Conservation (phyloP, 2,113 vertebrate genomes). For the Podocnemis expansa region DNA sequence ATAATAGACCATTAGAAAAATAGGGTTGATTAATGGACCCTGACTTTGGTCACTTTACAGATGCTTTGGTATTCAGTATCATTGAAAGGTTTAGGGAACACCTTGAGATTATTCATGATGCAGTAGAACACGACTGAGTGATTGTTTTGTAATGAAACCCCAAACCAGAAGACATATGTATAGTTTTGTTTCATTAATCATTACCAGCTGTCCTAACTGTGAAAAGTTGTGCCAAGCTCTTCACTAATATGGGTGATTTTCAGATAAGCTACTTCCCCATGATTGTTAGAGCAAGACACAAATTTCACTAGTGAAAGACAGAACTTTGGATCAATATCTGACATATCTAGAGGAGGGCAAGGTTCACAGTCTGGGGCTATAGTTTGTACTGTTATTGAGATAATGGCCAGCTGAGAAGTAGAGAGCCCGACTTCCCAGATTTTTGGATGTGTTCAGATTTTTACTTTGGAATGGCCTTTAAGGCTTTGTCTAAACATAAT, state of each 20-base stretch:
- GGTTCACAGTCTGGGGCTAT: background rate
- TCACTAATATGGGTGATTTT: background rate
- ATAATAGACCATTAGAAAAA: background rate
- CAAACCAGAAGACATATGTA: background rate
- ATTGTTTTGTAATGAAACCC: background rate
- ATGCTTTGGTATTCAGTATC: background rate
- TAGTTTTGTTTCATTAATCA: slow-evolving; percentile 10
- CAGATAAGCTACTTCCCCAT: background rate
- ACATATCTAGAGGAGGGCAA: background rate
- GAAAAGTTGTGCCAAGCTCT: background rate
- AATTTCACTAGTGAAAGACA: background rate
- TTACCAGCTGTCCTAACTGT: background rate
- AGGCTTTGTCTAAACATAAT: background rate
- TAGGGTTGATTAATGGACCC: slow-evolving; percentile 10
- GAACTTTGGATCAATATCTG: background rate
- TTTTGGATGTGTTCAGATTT: background rate
- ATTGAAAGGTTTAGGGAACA: background rate
- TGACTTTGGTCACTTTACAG: background rate
- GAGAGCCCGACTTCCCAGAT: background rate
- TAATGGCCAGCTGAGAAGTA: background rate
- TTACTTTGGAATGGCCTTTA: background rate
- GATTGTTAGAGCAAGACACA: background rate
- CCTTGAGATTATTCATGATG: background rate
- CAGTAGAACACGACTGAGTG: background rate
- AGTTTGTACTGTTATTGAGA: background rate